A percentile compares a stretch with the other conserved stretches of the same genome.
phyloP scores from a whole-genome alignment of 2,797 vertebrate species.

The Falco columbarius region DNA sequence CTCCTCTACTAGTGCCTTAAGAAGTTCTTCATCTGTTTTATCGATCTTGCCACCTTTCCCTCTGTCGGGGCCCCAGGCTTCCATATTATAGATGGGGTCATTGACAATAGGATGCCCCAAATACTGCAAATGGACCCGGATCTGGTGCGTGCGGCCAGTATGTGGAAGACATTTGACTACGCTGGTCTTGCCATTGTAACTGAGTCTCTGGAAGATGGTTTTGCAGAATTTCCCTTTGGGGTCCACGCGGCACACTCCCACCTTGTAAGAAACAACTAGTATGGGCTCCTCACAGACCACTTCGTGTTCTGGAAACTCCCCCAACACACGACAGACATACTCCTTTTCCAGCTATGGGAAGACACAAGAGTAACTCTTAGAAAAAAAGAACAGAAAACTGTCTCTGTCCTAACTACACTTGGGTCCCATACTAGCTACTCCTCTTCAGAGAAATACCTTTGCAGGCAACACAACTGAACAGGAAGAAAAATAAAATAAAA shows the following conservation, averaged over 20 bases:
- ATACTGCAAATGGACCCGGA: slow-evolving; percentile 96
- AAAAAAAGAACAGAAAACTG: neutral
- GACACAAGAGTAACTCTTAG: neutral
- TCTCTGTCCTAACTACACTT: neutral
- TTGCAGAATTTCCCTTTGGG: slow-evolving; percentile 89
- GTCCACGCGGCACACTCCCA: slow-evolving; percentile 93
- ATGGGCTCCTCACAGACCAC: slow-evolving; percentile 92
- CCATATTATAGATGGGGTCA: slow-evolving; percentile 94
- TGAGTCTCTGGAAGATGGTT: slow-evolving; percentile 90
- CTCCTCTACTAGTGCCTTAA: slow-evolving; percentile 87
- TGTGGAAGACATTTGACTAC: slow-evolving; percentile 89
- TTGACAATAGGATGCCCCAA: slow-evolving; percentile 94
- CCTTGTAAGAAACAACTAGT: slow-evolving; percentile 89
- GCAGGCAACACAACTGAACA: neutral
- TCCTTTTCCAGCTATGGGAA: slow-evolving; percentile 91
- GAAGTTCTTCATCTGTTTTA: slow-evolving; percentile 88
- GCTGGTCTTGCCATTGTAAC: slow-evolving; percentile 89
- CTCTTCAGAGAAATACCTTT: neutral
- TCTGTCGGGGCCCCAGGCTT: slow-evolving; percentile 88
- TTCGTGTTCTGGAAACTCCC: slow-evolving; percentile 88
- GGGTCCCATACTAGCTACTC: neutral
- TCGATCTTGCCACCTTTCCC: slow-evolving; percentile 86
- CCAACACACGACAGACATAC: slow-evolving; percentile 92
- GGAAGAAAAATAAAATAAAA: neutral
- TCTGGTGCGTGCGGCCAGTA: slow-evolving; percentile 97